Evolutionary conservation across 2,113 vertebrate genomes (phyloP).

Genomic region (Myrmecobius fasciatus): DNA sequence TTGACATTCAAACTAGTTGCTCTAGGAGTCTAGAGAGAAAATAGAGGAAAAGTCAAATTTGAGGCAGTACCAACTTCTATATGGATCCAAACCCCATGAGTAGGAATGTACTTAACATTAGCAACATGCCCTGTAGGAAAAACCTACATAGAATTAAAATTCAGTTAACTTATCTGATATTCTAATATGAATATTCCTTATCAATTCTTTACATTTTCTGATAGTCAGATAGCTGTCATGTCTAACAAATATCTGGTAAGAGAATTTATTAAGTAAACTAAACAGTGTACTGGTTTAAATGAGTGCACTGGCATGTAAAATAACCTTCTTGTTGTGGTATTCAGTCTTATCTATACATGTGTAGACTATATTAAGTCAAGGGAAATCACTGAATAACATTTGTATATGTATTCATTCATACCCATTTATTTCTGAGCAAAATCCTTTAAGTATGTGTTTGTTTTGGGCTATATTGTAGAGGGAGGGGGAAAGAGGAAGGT

Average conservation of each 20-base stretch:
- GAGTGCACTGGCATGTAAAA: background rate
- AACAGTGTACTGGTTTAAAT: background rate
- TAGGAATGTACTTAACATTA: background rate
- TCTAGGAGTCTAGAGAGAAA: background rate
- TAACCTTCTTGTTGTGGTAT: background rate
- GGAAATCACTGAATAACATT: background rate
- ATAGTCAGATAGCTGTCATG: background rate
- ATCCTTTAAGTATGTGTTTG: background rate
- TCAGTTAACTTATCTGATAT: background rate
- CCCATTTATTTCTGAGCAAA: background rate
- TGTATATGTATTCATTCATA: background rate
- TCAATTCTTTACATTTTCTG: conserved; percentile 9
- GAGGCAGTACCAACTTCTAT: background rate
- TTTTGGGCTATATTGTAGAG: background rate
- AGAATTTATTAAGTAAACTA: conserved; percentile 13
- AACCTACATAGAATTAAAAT: conserved; percentile 22
- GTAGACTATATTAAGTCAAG: background rate
- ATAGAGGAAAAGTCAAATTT: background rate
- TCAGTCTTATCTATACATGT: conserved; percentile 11
- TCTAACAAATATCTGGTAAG: background rate
- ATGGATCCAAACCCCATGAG: background rate
- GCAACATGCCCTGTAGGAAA: background rate
- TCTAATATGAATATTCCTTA: background rate
- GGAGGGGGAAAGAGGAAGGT: background rate
- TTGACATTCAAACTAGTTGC: background rate